Evolutionary conservation across 2,797 vertebrate genomes (phyloP).

Genomic region (Steatocranus sp.): DNA sequence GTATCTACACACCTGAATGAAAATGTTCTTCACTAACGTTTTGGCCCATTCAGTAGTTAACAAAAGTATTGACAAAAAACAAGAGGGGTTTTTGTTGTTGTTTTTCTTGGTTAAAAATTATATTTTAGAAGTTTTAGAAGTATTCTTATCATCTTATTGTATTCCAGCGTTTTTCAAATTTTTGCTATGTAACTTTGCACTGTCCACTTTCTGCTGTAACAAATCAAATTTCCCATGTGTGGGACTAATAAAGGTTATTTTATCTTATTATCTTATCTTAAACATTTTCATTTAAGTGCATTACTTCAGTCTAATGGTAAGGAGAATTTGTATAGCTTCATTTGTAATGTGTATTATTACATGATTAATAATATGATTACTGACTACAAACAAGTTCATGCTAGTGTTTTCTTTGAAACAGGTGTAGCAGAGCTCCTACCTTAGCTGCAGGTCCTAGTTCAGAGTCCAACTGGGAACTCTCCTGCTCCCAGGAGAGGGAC

Average conservation of each 20-base stretch:
- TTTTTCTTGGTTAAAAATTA: neutral
- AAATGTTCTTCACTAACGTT: neutral
- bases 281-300: neutral
- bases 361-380: neutral
- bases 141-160: neutral
- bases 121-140: neutral
- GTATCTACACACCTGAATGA: neutral
- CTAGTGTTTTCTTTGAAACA: neutral
- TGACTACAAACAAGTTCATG: neutral
- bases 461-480: slow-evolving; percentile 2
- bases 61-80: neutral
- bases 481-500: slow-evolving; percentile 45
- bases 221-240: neutral
- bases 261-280: neutral
- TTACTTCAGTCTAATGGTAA: neutral
- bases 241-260: neutral
- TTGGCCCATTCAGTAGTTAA: neutral
- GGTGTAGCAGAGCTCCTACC: neutral
- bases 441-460: neutral
- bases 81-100: neutral
- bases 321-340: neutral
- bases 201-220: neutral
- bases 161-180: neutral
- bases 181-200: neutral
- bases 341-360: neutral